Base-by-base conservation (phyloP, 2,888 invertebrate genomes). In the Spisula solida region DNA sequence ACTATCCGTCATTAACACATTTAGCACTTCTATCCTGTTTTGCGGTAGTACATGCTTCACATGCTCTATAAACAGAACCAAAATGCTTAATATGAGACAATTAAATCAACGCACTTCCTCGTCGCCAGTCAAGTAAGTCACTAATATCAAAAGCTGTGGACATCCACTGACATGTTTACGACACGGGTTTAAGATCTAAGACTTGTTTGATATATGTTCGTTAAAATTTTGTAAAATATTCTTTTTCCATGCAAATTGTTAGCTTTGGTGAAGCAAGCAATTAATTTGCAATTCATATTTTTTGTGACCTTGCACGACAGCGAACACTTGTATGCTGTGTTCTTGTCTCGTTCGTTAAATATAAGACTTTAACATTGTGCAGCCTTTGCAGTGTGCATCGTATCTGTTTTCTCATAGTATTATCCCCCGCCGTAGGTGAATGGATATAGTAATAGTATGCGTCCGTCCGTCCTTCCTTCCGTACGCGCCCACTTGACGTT, bases 201-300 rank as follows among this genome's bases (percentile, higher is more conserved):
- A 75, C 75, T 25, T 34, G 75, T 18, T 31, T 66, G 60, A 66
- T 66, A 25, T 66, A 66, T 12, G 6, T n/a, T 66, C 60, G 60
- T 5, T 20, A 66, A 66, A 31, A 75, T 34, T 14, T 25, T 34
- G 31, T 75, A 75, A 75, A 31, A 34, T 75, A 75, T 75, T 34
- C 34, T 16, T 34, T 75, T 75, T 75, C 34, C 75, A 75, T 75
- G 75, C 75, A 75, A 75, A 75, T 75, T 34, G 34, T 12, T 34
- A 34, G n/a, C 16, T 75, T 75, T 31, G 31, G 34, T 75, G 18
- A 75, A 75, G 75, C 34, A 14, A 31, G 25, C 16, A 31, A 75
- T 75, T 75, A 75, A 75, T 75, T 75, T 75, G 75, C 31, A 75
- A 75, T 75, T 75, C 75, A 75, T 75, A 14, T 16, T 66, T 51